A percentile compares a stretch with the other conserved stretches of the same genome.
These are phyloP conservation scores for Rotaria macrura DNA, from an alignment of 2,888 invertebrate genomes.

Conservation along the genomic window DNA sequence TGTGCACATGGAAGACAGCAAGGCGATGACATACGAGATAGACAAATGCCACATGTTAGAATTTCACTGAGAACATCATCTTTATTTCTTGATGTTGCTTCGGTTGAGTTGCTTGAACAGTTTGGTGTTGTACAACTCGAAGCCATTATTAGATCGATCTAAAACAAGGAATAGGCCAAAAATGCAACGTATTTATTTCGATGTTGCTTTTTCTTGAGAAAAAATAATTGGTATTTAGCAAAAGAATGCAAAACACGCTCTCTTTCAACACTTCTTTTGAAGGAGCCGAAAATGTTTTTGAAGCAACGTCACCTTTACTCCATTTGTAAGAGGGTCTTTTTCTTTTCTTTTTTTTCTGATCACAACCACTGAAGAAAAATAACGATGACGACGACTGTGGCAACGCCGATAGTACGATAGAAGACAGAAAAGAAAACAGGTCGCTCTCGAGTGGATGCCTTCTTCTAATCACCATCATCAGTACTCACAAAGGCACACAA, in stretches of 20 bases:
- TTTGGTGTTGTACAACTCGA: neutral
- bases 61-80: neutral
- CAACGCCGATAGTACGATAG: neutral
- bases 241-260: neutral
- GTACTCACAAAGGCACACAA: too few relatives aligned
- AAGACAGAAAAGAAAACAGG: neutral
- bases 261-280: neutral
- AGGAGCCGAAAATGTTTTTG: neutral
- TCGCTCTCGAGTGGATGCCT: neutral
- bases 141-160: neutral
- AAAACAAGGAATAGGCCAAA: neutral
- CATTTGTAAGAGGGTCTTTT: neutral
- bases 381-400: neutral
- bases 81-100: neutral
- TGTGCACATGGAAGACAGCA: conserved; percentile 3
- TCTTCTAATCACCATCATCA: neutral
- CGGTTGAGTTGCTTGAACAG: neutral
- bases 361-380: neutral
- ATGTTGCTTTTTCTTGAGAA: neutral
- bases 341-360: neutral
- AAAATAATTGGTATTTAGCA: neutral
- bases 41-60: neutral
- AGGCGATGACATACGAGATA: neutral
- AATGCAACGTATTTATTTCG: neutral
- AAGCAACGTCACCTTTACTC: neutral